These are phyloP conservation scores for Poeciliopsis prolifica DNA, from an alignment of 2,113 vertebrate genomes.

Conservation along the genomic window DNA sequence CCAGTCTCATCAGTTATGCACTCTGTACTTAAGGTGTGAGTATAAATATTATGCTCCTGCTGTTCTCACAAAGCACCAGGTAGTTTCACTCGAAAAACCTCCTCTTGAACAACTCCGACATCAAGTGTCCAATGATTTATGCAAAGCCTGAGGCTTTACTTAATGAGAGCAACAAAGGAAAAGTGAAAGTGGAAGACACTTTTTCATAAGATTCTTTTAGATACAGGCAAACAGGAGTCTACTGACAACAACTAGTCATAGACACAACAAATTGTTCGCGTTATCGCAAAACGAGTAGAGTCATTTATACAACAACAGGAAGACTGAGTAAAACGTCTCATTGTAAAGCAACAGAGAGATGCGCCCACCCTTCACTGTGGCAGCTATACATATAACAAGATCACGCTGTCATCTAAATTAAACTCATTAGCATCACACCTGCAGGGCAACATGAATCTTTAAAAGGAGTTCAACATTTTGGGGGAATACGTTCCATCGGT, in stretches of 20 bases:
- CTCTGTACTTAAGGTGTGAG: neutral
- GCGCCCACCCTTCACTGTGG: neutral
- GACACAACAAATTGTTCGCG: constrained; percentile 28
- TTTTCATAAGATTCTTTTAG: constrained; percentile 41
- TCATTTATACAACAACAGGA: constrained; percentile 25
- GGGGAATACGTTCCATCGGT: neutral
- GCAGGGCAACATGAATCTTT: constrained; percentile 3
- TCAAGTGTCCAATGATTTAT: constrained; percentile 27
- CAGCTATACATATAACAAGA: constrained; percentile 6
- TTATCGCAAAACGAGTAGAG: constrained; percentile 39
- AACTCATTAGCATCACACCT: constrained; percentile 8
- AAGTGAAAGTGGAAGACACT: constrained; percentile 27
- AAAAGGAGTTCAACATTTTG: constrained; percentile 18
- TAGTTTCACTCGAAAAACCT: constrained; percentile 21
- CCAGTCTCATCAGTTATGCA: constrained; percentile 17
- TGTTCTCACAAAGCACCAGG: constrained; percentile 10
- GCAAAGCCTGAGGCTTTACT: constrained; percentile 25
- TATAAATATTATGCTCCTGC: constrained; percentile 4
- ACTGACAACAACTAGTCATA: constrained; percentile 34
- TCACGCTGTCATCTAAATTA: constrained; percentile 5
- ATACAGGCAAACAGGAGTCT: constrained; percentile 37
- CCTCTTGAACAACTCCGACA: constrained; percentile 17
- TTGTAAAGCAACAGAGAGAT: constrained; percentile 6
- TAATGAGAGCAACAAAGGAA: constrained; percentile 29
- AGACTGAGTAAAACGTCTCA: constrained; percentile 23